Base-by-base conservation (phyloP, 2,888 invertebrate genomes). In the Callyntrura sp. region DNA sequence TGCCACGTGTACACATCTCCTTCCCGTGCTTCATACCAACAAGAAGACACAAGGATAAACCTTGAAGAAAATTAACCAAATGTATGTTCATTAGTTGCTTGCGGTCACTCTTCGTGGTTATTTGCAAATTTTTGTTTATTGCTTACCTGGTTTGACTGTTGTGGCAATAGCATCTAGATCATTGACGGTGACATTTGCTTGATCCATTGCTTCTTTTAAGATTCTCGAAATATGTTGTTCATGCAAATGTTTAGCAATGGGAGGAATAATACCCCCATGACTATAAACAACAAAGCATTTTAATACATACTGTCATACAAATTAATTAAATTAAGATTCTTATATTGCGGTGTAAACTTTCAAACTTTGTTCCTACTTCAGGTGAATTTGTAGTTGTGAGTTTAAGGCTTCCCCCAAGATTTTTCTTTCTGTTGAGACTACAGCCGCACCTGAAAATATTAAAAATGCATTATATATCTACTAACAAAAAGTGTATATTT, bases 251-350 rank as follows among this genome's bases (percentile, higher is more conserved):
- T 96, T 96, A 0, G 99, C 99, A 86, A 98, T 94, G 0, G 97
- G 96, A 14, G 99, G 99, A 94, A 98, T 97, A 78, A 99, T 98
- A 28, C 99, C 99, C 83, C 98, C 98, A 94, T 96, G 95, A 91
- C 97, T 97, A 92, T 55, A 94, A 94, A 65, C n/a, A n/a, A n/a
- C n/a, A n/a, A n/a, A n/a, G n/a, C n/a, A n/a, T n/a, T n/a, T n/a
- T n/a, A n/a, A n/a, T n/a, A n/a, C n/a, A n/a, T n/a, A n/a, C n/a
- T n/a, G n/a, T n/a, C n/a, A n/a, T 4, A 43, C 45, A 43, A 45
- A 82, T 35, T 81, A 8, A 81, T 25, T 43, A 12, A 55, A 78
- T 60, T n/a, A 20, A 68, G 68, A 70, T 70, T 12, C 6, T 23
- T n/a, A n/a, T n/a, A n/a, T n/a, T n/a, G n/a, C n/a, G n/a, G n/a